phyloP scores from a whole-genome alignment of 1,140 invertebrate genomes.

The Plutomurus gul region DNA sequence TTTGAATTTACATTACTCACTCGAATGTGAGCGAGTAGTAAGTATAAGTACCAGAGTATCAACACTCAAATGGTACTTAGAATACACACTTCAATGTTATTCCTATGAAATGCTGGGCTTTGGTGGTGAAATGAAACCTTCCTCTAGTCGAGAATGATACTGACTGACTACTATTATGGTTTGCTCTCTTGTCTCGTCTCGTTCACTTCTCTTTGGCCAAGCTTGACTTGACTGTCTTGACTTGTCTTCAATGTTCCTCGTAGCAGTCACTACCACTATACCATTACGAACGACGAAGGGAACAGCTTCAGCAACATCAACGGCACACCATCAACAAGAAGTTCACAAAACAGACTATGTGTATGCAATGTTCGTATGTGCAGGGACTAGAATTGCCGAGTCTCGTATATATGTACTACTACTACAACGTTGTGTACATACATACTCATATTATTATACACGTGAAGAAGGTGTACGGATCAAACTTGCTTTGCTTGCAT shows the following conservation, averaged over 20 bases:
- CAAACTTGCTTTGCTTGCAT: neutral
- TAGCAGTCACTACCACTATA: no score
- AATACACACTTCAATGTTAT: constrained; percentile 29
- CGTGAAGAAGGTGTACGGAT: neutral
- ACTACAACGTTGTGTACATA: no score
- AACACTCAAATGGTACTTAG: no score
- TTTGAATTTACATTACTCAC: neutral
- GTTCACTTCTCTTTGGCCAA: neutral
- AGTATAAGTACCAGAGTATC: neutral
- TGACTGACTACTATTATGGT: neutral
- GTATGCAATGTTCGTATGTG: no score
- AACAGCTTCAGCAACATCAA: no score
- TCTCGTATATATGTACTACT: no score
- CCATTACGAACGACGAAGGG: no score
- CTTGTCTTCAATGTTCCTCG: neutral
- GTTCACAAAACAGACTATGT: no score
- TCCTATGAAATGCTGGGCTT: neutral
- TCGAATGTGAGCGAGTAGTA: neutral
- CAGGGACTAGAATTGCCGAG: no score
- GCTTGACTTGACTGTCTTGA: no score
- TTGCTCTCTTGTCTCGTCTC: neutral
- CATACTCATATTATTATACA: no score
- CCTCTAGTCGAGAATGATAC: neutral
- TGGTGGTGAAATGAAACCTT: constrained; percentile 1
- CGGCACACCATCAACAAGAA: no score